Percentiles rank a stretch among this genome's conserved stretches.
These are phyloP conservation scores for Otus scops DNA, from an alignment of 2,797 vertebrate genomes.

Conservation along the genomic window DNA sequence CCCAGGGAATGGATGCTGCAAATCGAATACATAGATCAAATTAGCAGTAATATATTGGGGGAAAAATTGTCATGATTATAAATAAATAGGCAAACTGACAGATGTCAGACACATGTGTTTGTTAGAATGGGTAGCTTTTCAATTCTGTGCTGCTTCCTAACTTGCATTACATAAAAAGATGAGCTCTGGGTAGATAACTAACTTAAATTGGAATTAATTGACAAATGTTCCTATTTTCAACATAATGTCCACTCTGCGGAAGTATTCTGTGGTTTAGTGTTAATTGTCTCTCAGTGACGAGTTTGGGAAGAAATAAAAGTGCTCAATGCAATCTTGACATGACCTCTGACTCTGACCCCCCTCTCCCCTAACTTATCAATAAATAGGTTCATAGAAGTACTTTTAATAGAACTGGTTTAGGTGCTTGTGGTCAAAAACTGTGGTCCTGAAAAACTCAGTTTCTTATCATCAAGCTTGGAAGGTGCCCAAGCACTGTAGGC, in stretches of 20 bases:
- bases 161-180: not conserved
- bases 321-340: not conserved
- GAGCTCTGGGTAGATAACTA: not conserved
- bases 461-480: fast-evolving
- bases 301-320: not conserved
- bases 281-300: not conserved
- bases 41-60: not conserved
- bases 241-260: not conserved
- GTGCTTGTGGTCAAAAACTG: not conserved
- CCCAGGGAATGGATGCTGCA: not conserved
- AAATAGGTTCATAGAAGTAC: not conserved
- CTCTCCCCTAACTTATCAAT: not conserved
- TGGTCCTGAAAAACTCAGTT: not conserved
- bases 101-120: not conserved
- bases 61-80: not conserved
- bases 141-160: not conserved
- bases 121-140: not conserved
- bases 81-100: not conserved
- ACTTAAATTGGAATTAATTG: not conserved
- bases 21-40: not conserved
- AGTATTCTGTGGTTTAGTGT: not conserved
- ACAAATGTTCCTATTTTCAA: not conserved
- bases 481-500: not conserved
- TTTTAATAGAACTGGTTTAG: not conserved
- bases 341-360: not conserved